Conservation (phyloP, 2,113 vertebrate genomes). For the Pelecanoides urinatrix region DNA sequence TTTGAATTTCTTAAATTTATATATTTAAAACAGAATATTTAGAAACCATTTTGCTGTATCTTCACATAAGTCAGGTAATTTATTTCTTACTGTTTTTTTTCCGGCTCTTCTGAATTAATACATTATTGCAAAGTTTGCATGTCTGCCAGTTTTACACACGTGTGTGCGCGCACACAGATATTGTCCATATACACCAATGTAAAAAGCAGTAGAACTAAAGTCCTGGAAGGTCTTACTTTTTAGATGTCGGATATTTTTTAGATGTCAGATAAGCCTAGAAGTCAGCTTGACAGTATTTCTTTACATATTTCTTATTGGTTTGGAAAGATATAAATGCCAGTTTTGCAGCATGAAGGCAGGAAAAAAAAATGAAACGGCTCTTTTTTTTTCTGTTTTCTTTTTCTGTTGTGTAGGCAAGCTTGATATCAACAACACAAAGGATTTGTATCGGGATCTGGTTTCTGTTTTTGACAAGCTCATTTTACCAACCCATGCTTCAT, state of each 20-base stretch:
- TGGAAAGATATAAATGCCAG: not conserved
- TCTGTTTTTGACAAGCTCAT: conserved; percentile 91
- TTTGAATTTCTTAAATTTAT: not conserved
- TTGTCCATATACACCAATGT: not conserved
- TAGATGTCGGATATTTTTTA: not conserved
- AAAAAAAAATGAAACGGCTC: not conserved
- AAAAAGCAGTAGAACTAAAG: not conserved
- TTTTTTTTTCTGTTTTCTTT: not conserved
- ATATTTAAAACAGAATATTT: not conserved
- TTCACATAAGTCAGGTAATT: not conserved
- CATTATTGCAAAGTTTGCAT: not conserved
- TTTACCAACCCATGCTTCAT: conserved; percentile 91
- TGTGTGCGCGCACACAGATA: too few relatives aligned
- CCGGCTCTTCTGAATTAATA: not conserved
- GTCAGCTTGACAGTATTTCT: not conserved
- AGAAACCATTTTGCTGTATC: not conserved
- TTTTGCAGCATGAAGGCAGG: not conserved
- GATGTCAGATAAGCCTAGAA: not conserved
- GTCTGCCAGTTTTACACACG: not conserved
- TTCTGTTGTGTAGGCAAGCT: conserved; percentile 74
- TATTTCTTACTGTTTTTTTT: not conserved
- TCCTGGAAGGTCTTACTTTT: not conserved
- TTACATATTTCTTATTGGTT: not conserved
- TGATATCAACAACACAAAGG: conserved; percentile 82
- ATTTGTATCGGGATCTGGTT: conserved; percentile 87